Base-by-base conservation (phyloP, 1,140 invertebrate genomes). In the Zaprionus nigranus region DNA sequence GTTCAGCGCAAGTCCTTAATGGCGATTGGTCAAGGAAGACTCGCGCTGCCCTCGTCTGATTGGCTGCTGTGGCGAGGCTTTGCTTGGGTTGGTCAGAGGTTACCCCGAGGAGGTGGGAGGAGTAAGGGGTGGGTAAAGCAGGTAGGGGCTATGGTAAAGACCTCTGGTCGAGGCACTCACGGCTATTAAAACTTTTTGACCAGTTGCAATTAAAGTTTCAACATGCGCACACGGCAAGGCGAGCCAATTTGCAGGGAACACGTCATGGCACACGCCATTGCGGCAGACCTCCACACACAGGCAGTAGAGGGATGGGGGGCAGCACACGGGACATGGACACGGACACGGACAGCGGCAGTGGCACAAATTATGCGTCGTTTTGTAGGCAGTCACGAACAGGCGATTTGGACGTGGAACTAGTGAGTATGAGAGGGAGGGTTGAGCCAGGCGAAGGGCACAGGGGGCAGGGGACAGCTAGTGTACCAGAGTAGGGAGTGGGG, bases 311-410 rank as follows among this genome's bases (percentile, higher is more conserved):
- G 7, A 17, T 40, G 46, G 26, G 17, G 43, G 43, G 68, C 6
- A 22, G 54, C 15, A 22, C 13, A 15, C 24, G 36, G 24, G 56
- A 24, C 3, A 56, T 46, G 63, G 76, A 79, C 46, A 60, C 0
- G 28, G 17, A 72, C 54, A 58, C 1, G 28, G 17, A 72, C 83
- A 82, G 67, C 65, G 76, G 60, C 78, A 81, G 71, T 81, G 85
- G 84, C 85, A 88, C 84, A 88, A 88, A 88, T 88, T 90, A 88
- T 88, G 84, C 84, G 84, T 88, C 81, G 84, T 88, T 90, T 85
- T 68, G 62, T 65, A 72, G 72, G 75, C 75, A 88, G 84, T 90
- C 84, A 88, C 84, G 84, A 88, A 88, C 75, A 88, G 81, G 78
- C 84, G 71, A 88, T 88, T 83, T 87, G 65, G 61, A 76, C 74